These are phyloP conservation scores for Sceloporus tristichus DNA, from an alignment of 2,113 vertebrate species.

Conservation along the genomic window DNA sequence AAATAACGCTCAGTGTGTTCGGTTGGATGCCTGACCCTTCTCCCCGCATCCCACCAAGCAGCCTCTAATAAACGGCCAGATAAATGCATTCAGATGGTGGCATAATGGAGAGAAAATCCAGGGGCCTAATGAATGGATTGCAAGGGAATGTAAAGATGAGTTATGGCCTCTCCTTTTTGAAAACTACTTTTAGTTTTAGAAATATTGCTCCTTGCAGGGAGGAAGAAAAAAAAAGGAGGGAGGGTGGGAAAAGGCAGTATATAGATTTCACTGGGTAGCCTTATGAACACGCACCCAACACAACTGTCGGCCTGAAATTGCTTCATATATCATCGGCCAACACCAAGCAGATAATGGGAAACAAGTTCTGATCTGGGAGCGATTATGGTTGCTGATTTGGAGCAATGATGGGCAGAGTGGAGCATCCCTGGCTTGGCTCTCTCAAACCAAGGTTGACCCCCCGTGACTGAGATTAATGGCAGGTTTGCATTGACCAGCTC, in stretches of 20 bases:
- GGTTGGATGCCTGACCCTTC: constrained; percentile 32
- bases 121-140: constrained; percentile 68
- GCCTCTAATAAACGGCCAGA: constrained; percentile 55
- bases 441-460: constrained; percentile 52
- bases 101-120: constrained; percentile 68
- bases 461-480: constrained; percentile 48
- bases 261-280: constrained; percentile 56
- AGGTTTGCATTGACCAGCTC: constrained; percentile 17
- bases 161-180: constrained; percentile 61
- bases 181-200: constrained; percentile 74
- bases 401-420: constrained; percentile 48
- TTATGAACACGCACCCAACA: constrained; percentile 47
- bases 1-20: constrained; percentile 38
- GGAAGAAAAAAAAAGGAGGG: neutral
- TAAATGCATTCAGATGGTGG: constrained; percentile 67
- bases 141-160: constrained; percentile 64
- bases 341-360: constrained; percentile 70
- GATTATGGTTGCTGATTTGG: constrained; percentile 64
- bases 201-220: constrained; percentile 54
- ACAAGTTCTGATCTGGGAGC: constrained; percentile 69
- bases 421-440: constrained; percentile 47
- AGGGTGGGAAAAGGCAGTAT: neutral
- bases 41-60: constrained; percentile 41
- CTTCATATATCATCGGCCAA: constrained; percentile 73
- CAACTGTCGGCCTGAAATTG: constrained; percentile 73